These are phyloP conservation scores for Sarcophaga caerulescens DNA, from an alignment of 2,888 invertebrate genomes.

Conservation along the genomic window DNA sequence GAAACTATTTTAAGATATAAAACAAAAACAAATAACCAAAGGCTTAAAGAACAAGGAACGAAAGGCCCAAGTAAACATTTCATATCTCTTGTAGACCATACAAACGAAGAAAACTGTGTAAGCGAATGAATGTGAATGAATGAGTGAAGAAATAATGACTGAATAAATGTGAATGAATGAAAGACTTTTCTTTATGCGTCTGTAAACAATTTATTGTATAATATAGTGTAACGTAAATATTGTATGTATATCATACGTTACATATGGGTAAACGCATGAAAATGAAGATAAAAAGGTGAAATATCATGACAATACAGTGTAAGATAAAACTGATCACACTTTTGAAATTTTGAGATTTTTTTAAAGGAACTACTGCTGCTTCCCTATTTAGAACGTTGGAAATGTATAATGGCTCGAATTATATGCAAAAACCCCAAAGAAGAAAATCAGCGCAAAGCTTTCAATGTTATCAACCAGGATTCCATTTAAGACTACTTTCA, in stretches of 20 bases:
- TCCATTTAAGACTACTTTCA: no score
- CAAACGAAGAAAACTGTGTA: neutral
- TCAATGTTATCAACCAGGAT: no score
- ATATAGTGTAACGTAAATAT: neutral
- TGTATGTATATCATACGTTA: neutral
- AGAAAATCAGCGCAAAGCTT: no score
- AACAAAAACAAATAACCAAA: constrained; percentile 49
- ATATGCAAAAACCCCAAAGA: no score
- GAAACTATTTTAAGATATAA: constrained; percentile 36
- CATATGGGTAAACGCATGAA: neutral
- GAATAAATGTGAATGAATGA: constrained; percentile 1
- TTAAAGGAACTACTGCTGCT: no score
- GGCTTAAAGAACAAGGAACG: constrained; percentile 21
- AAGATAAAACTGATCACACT: neutral
- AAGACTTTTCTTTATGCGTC: neutral
- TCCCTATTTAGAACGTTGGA: no score
- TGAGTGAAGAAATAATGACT: neutral
- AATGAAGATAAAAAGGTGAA: neutral
- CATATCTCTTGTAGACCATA: neutral
- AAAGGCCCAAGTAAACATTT: constrained; percentile 9
- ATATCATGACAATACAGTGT: neutral
- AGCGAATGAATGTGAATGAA: neutral
- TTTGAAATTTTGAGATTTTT: no score
- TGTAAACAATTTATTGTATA: neutral
- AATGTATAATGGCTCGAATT: no score